These are phyloP conservation scores for Plemyria rubiginata DNA, from an alignment of 2,888 invertebrate species.

Conservation along the genomic window DNA sequence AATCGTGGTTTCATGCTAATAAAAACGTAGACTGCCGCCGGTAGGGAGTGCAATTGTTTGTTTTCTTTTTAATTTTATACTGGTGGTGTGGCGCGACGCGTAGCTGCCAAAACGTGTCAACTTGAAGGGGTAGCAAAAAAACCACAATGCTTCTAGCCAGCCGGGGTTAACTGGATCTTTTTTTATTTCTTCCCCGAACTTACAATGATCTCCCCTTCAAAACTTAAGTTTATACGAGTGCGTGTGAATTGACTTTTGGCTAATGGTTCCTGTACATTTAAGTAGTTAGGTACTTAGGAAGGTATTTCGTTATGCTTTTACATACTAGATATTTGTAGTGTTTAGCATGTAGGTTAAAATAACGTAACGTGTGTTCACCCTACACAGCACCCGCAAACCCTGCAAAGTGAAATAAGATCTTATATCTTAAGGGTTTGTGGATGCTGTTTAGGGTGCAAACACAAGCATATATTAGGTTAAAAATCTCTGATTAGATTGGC, in stretches of 20 bases:
- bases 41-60: conserved; percentile 50
- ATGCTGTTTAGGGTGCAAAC: too few species aligned
- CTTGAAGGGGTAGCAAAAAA: conserved; percentile 65
- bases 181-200: conserved; percentile 52
- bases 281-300: conserved; percentile 11
- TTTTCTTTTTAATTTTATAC: conserved; percentile 59
- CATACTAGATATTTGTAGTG: conserved; percentile 21
- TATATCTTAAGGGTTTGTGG: too few species aligned
- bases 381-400: too few species aligned
- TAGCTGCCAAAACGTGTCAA: conserved; percentile 48
- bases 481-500: too few species aligned
- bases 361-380: too few species aligned
- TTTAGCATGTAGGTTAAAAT: too few species aligned
- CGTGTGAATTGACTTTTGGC: conserved; percentile 52
- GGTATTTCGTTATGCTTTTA: conserved; percentile 25
- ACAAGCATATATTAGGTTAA: too few species aligned
- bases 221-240: conserved; percentile 56
- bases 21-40: conserved; percentile 53
- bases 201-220: conserved; percentile 42
- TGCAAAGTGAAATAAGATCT: too few species aligned
- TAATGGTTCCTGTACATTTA: conserved; percentile 39
- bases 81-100: conserved; percentile 45
- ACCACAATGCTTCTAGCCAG: conserved; percentile 34
- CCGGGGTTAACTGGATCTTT: conserved; percentile 48
- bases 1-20: conserved; percentile 51